phyloP scores from a whole-genome alignment of 1,140 invertebrate genomes.

The Drosophila truncata region DNA sequence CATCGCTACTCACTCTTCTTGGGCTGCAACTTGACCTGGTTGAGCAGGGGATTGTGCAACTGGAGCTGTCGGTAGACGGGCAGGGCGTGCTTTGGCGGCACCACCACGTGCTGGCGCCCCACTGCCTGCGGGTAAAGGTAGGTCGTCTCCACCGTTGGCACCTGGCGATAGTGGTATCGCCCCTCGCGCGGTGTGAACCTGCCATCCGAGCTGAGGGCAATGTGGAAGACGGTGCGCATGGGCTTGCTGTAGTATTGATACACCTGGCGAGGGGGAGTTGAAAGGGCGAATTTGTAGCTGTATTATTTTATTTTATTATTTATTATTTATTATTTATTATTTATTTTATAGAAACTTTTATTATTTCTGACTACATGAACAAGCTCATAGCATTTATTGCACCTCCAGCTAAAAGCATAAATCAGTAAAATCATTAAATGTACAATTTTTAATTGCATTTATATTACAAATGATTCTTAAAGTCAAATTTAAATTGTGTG shows the following conservation, averaged over 20 bases:
- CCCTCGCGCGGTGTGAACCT: constrained; percentile 77
- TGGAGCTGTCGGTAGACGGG: constrained; percentile 77
- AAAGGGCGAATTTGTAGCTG: background rate
- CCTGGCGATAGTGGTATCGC: constrained; percentile 70
- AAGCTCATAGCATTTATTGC: background rate
- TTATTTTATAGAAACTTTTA: background rate
- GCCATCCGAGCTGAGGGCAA: constrained; percentile 80
- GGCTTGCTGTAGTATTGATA: constrained; percentile 77
- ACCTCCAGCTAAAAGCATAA: background rate
- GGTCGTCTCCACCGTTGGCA: constrained; percentile 81
- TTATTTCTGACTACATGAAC: background rate
- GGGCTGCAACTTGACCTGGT: constrained; percentile 81
- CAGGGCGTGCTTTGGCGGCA: constrained; percentile 59
- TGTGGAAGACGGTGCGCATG: constrained; percentile 76
- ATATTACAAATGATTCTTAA: background rate
- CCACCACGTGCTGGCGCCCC: constrained; percentile 67
- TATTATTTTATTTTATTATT: background rate
- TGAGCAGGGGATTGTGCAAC: constrained; percentile 78
- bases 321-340: background rate
- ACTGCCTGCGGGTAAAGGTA: constrained; percentile 83
- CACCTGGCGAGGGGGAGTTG: constrained; percentile 48
- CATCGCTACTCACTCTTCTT: constrained; percentile 66
- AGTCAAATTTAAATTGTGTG: background rate
- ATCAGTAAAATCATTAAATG: background rate
- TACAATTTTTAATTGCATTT: background rate